Evolutionary conservation across 2,113 vertebrate genomes (phyloP).

Genomic region (Oryzias melastigma): DNA sequence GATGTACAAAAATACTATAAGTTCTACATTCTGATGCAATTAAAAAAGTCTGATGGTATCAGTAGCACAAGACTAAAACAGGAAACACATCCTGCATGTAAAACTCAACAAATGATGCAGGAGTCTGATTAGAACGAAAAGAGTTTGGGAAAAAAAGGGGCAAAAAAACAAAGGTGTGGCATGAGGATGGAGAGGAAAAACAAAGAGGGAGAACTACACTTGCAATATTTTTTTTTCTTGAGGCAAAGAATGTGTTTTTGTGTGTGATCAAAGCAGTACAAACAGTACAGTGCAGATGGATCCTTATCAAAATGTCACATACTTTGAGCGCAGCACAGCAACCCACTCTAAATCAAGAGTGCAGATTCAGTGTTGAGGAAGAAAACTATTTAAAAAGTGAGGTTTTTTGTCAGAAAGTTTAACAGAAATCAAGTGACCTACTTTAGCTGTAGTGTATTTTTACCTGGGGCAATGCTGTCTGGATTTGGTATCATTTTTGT

Average conservation of each 20-base stretch:
- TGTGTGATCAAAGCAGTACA: slow-evolving; percentile 46
- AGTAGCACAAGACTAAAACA: slow-evolving; percentile 53
- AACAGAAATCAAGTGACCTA: slow-evolving; percentile 1
- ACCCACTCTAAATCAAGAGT: neutral
- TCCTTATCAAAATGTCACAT: slow-evolving; percentile 38
- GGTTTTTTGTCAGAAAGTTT: neutral
- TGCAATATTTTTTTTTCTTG: slow-evolving; percentile 31
- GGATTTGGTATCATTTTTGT: slow-evolving; percentile 79
- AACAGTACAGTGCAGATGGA: slow-evolving; percentile 42
- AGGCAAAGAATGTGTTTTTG: slow-evolving; percentile 35
- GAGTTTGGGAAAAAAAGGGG: neutral
- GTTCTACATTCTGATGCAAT: too few relatives aligned
- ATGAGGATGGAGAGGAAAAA: slow-evolving; percentile 14
- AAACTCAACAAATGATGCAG: slow-evolving; percentile 33
- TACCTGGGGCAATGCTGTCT: slow-evolving; percentile 90
- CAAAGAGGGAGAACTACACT: slow-evolving; percentile 10
- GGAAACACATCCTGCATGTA: slow-evolving; percentile 64
- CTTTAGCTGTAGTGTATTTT: neutral
- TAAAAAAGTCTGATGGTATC: slow-evolving; percentile 59
- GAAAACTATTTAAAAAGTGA: neutral
- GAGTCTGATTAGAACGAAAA: slow-evolving; percentile 21
- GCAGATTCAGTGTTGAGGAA: neutral
- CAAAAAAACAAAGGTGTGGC: slow-evolving; percentile 17
- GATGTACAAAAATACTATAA: slow-evolving; percentile 21
- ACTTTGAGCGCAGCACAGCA: slow-evolving; percentile 16